A percentile compares a stretch with the other conserved stretches of the same genome.
Evolutionary conservation across 2,888 invertebrate species (phyloP).

Genomic region (Lamellibrachia satsuma): DNA sequence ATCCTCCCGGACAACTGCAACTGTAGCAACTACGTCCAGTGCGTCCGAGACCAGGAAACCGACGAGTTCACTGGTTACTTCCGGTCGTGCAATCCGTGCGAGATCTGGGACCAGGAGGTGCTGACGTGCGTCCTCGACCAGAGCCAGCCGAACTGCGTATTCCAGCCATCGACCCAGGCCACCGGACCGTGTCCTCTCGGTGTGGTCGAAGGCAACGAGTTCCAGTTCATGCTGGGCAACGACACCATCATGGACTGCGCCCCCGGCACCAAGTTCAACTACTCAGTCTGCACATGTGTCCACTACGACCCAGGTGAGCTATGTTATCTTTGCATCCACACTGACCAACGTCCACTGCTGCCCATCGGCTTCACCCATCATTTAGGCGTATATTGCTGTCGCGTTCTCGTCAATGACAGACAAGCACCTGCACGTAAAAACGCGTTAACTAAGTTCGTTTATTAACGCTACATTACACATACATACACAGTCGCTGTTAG

Average conservation of each 20-base stretch:
- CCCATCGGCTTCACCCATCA: neutral
- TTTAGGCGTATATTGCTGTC: no score
- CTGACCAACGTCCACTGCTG: neutral
- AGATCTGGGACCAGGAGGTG: neutral
- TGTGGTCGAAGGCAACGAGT: neutral
- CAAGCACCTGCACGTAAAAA: no score
- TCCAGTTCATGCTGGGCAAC: neutral
- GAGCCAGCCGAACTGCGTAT: neutral
- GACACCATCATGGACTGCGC: neutral
- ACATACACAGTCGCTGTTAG: no score
- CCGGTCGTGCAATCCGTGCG: neutral
- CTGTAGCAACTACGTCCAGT: neutral
- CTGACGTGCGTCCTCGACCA: neutral
- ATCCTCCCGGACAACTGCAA: neutral
- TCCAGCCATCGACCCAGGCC: neutral
- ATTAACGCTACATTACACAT: no score
- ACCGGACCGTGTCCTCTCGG: neutral
- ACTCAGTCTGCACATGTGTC: neutral
- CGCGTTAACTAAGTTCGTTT: no score
- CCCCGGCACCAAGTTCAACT: neutral
- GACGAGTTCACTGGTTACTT: neutral
- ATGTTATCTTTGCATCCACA: neutral
- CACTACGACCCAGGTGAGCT: slow-evolving; percentile 8
- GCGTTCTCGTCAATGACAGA: no score
- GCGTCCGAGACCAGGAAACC: neutral